A percentile compares a stretch with the other conserved stretches of the same genome.
Conservation (phyloP, 2,888 invertebrate species). For the Coenonympha arcania region DNA sequence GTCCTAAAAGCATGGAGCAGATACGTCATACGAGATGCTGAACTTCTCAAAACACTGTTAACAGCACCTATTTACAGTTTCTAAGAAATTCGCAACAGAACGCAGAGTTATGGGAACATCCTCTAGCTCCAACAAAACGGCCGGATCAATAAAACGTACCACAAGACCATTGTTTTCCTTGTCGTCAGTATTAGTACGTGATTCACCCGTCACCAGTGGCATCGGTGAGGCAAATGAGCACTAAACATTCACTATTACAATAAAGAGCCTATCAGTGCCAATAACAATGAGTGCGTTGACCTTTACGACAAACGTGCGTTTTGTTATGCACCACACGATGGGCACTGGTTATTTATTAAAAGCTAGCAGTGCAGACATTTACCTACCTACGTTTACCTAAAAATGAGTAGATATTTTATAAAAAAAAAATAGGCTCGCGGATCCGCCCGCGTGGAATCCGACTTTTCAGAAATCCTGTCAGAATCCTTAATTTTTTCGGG, state of each 20-base stretch:
- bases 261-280: constrained; percentile 32
- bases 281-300: constrained; percentile 35
- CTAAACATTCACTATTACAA: constrained; percentile 33
- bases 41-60: no score
- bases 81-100: constrained; percentile 4
- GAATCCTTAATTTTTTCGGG: no score
- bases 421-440: no score
- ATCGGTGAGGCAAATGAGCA: constrained; percentile 34
- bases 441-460: no score
- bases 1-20: no score
- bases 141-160: constrained; percentile 32
- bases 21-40: no score
- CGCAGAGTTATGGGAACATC: constrained; percentile 46
- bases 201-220: constrained; percentile 28
- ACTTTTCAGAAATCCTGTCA: no score
- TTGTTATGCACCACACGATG: neutral
- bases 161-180: constrained; percentile 22
- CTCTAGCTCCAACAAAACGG: constrained; percentile 11
- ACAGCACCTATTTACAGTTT: no score
- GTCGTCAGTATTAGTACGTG: constrained; percentile 17
- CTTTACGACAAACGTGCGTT: constrained; percentile 36
- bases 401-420: no score
- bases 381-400: no score
- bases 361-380: no score
- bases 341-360: no score